Percentiles rank a stretch among this genome's conserved stretches.
These are phyloP conservation scores for Recurvirostra avosetta DNA, from an alignment of 2,113 vertebrate genomes.

Conservation along the genomic window DNA sequence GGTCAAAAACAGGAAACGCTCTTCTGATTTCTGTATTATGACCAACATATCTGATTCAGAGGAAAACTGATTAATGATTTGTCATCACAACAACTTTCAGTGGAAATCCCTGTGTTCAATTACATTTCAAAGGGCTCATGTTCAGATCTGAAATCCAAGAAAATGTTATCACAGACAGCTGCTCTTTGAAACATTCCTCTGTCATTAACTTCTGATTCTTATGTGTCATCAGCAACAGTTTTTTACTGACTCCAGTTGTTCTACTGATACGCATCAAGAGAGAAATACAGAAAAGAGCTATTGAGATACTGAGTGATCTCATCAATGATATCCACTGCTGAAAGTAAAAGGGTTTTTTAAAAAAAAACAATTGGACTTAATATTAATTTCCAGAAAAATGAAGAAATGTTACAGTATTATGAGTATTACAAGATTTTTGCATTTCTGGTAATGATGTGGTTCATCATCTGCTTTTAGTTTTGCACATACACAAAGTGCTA, in stretches of 20 bases:
- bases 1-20: not conserved
- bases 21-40: not conserved
- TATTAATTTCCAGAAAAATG: not conserved
- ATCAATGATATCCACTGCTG: not conserved
- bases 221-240: not conserved
- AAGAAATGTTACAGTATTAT: not conserved
- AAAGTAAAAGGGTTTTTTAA: not conserved
- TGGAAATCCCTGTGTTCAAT: not conserved
- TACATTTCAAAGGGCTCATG: not conserved
- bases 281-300: not conserved
- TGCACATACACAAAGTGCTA: not conserved
- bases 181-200: not conserved
- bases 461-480: not conserved
- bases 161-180: not conserved
- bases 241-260: not conserved
- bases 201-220: not conserved
- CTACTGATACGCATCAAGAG: fast-evolving
- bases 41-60: not conserved
- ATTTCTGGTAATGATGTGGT: not conserved
- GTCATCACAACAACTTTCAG: not conserved
- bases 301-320: not conserved
- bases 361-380: not conserved
- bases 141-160: not conserved
- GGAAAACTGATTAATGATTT: not conserved
- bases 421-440: not conserved